Percentiles rank a stretch among this genome's conserved stretches.
phyloP scores from a whole-genome alignment of 2,888 invertebrate species.

The Drosophila lacicola region DNA sequence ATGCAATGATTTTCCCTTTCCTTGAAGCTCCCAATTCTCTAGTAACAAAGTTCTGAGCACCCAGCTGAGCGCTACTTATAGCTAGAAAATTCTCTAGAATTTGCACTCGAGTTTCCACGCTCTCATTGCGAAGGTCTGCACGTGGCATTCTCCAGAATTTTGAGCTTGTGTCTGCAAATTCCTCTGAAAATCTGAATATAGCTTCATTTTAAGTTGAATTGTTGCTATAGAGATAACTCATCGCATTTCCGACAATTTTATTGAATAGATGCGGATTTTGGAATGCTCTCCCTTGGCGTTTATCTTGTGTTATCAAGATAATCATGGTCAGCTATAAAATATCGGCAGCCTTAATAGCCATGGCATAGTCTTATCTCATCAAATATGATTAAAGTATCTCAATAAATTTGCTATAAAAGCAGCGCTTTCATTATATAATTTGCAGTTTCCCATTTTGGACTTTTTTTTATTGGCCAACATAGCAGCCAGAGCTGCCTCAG shows the following conservation, averaged over 20 bases:
- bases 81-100: too few relatives aligned
- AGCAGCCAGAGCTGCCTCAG: slow-evolving; percentile 11
- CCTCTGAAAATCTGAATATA: too few relatives aligned
- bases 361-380: slow-evolving; percentile 10
- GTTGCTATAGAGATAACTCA: not conserved
- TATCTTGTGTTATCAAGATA: not conserved
- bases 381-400: slow-evolving; percentile 21
- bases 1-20: too few relatives aligned
- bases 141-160: too few relatives aligned
- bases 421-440: slow-evolving; percentile 40
- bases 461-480: slow-evolving; percentile 14
- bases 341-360: not conserved
- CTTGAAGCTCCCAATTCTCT: too few relatives aligned
- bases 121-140: too few relatives aligned
- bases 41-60: too few relatives aligned
- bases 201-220: too few relatives aligned
- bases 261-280: not conserved
- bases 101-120: too few relatives aligned
- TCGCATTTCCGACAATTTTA: not conserved
- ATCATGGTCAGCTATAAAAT: slow-evolving; percentile 17
- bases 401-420: slow-evolving; percentile 36
- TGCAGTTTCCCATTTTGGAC: slow-evolving; percentile 32
- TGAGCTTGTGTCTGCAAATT: too few relatives aligned
- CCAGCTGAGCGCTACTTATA: too few relatives aligned
- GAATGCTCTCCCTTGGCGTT: not conserved